Evolutionary conservation across 2,113 vertebrate species (phyloP), one percentile per base, ranked within the genome.

Genomic region (Myrmophylax atrothorax): DNA sequence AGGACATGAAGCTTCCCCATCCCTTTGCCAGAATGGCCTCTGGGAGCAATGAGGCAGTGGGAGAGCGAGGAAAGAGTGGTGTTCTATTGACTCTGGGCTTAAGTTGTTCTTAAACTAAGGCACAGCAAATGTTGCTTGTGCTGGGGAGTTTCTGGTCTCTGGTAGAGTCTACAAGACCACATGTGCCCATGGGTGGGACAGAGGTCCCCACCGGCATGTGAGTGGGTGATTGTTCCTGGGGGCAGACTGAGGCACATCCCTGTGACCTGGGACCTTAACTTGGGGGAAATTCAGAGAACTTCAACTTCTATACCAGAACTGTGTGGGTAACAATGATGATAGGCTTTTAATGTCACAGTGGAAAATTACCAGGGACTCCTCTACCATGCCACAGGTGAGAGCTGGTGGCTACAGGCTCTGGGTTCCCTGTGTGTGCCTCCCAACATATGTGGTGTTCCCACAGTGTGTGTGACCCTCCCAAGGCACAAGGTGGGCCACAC

Each of bases 361-460:
- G 52, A 67, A 75, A 55, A 29, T 78, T 18, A 55, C 58, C 33
- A 29, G 33, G 5, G 38, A 19, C 11, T 84, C 37, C 75, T 66
- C 46, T 74, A 1, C 31, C n/a, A 47, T 2, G 5, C 38, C 1
- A 1, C 31, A 22, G 89, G 72, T 1, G 6, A 28, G 52, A 2
- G 23, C 49, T 64, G 70, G 29, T 92, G 87, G 49, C 29, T 6
- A 0, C 10, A 37, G 31, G 40, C 68, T 46, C 40, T 58, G 29
- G 8, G 44, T 3, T 75, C 67, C 19, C 2, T 3, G 1, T 0
- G 7, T 1, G 4, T 50, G 25, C 35, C 37, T 62, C 37, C 31
- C 18, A 40, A 0, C 0, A 0, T 2, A 2, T 0, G 0, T 18
- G 44, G 7, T 33, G 47, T 35, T 40, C 59, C 31, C 2, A 2